Conservation (phyloP, 92 coral and sea anemone genomes). For the Pocillopora grandis region DNA sequence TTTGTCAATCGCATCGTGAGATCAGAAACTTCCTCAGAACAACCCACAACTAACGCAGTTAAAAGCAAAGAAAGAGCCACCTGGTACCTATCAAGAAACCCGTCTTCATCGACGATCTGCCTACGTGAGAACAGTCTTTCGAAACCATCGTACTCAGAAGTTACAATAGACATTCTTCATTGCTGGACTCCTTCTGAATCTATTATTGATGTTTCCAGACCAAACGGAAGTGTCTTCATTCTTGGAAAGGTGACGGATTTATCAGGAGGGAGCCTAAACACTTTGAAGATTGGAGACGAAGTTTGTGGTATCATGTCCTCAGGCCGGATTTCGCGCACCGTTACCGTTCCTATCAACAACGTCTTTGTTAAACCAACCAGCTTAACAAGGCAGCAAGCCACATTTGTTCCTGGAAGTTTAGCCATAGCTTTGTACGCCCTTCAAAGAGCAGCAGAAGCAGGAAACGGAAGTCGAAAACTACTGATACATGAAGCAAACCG, state of each 20-base stretch:
- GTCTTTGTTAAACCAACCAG: slow-evolving; percentile 45
- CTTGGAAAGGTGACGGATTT: slow-evolving; percentile 24
- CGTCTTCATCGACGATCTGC: slow-evolving; percentile 18
- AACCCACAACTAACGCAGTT: background rate
- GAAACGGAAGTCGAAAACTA: background rate
- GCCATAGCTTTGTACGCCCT: slow-evolving; percentile 54
- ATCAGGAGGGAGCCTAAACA: background rate
- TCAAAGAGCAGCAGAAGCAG: slow-evolving; percentile 13
- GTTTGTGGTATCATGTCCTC: slow-evolving; percentile 51
- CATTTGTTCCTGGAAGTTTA: slow-evolving; percentile 48
- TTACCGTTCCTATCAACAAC: background rate
- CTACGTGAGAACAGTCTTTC: slow-evolving; percentile 21
- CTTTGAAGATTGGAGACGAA: slow-evolving; percentile 9
- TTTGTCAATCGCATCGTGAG: background rate
- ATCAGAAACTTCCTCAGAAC: background rate
- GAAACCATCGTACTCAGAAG: slow-evolving; percentile 4
- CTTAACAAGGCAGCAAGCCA: slow-evolving; percentile 45
- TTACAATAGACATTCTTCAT: background rate
- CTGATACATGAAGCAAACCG: slow-evolving; percentile 58
- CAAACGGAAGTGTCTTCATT: slow-evolving; percentile 31
- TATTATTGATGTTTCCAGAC: slow-evolving; percentile 3
- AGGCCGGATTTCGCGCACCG: slow-evolving; percentile 44
- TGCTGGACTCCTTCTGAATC: slow-evolving; percentile 26
- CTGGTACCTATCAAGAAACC: slow-evolving; percentile 11
- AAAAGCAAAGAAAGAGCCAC: background rate